Evolutionary conservation across 35 echinoderm and acorn worm genomes (phyloP), one percentile per base, ranked within the genome.

Genomic region (Eucidaris tribuloides): DNA sequence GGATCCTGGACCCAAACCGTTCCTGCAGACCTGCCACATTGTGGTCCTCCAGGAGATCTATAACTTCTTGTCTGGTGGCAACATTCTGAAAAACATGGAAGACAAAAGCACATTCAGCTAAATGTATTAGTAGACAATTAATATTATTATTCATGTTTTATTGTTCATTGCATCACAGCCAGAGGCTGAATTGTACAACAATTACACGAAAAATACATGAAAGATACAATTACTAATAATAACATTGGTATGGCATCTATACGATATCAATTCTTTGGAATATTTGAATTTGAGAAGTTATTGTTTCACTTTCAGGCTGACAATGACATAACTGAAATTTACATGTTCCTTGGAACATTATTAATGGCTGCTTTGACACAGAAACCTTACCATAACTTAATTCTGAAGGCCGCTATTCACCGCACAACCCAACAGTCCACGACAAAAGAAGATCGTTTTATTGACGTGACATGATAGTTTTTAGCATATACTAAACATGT

Each of bases 31-130:
- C 91, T 50, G 28, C 74, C 2, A 84, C 45, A 68, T 88, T 76
- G 29, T 89, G 55, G 46, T 84, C 77, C 11, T 88, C 58, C 40
- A 93, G 58, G 14, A 93, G 70, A 17, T 84, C 86, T 2, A 79
- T 63, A 17, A 93, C 91, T 40, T 93, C 91, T 65, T 89, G 85
- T 58, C 91, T 77, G 4, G 91, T 93, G 4, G 79, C 50, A 80
- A 80, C 57, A 88, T 93, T 89, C 91, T 93, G 77, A 65, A 79
- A 27, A 79, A 35, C 2, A 58, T 44, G 81, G 33, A 20, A 37
- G 55, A 48, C 43, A 63, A 9, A 41, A 57, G 7, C 20, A 40
- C 20, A 7, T 45, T 46, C 6, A 46, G 27, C 11, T 32, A 57
- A 32, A 3, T 0, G n/a, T 57, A 24, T 25, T 22, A 46, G 23